phyloP scores from a whole-genome alignment of 1,140 invertebrate genomes.

The Magallana angulata region DNA sequence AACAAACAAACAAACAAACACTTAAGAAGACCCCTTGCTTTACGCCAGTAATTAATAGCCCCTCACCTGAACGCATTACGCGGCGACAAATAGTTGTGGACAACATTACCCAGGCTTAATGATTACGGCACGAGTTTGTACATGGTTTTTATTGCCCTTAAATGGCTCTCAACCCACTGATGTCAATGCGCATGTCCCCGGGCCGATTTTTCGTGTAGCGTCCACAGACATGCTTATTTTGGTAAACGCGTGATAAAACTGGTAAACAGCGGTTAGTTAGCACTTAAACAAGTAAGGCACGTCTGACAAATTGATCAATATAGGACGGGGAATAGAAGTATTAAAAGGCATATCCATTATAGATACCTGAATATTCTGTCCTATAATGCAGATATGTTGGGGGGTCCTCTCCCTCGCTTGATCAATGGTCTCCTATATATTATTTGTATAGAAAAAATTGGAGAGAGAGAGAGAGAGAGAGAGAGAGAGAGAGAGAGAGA shows the following conservation, averaged over 20 bases:
- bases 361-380: too few relatives aligned
- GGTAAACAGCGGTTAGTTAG: background rate
- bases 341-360: background rate
- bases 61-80: background rate
- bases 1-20: too few relatives aligned
- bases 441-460: too few relatives aligned
- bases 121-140: background rate
- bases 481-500: too few relatives aligned
- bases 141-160: background rate
- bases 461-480: too few relatives aligned
- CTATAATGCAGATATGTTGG: too few relatives aligned
- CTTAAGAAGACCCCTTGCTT: too few relatives aligned
- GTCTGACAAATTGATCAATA: background rate
- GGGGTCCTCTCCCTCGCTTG: too few relatives aligned
- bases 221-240: too few relatives aligned
- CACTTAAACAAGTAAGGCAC: background rate
- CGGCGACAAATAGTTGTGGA: conserved; percentile 1
- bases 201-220: background rate
- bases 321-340: background rate
- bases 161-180: background rate
- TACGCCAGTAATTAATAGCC: background rate
- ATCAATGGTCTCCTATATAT: too few relatives aligned
- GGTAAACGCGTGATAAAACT: too few relatives aligned
- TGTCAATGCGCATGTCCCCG: background rate
- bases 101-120: background rate